Evolutionary conservation across 1,140 invertebrate species (phyloP).

Genomic region (Drosophila santomea): DNA sequence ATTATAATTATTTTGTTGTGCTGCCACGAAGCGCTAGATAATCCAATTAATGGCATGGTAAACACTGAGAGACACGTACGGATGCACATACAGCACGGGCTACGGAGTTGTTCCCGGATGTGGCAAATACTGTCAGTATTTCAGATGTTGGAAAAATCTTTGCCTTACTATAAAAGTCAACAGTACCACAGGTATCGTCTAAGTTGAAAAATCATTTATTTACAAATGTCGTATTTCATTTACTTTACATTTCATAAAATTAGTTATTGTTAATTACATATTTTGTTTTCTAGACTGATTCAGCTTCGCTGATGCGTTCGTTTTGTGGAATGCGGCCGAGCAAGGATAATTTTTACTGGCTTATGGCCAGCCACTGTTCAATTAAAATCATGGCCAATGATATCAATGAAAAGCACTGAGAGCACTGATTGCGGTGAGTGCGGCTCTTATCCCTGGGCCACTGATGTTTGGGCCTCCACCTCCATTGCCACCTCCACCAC

Average conservation of each 20-base stretch:
- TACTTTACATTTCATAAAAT: too few relatives aligned
- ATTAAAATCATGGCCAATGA: constrained; percentile 77
- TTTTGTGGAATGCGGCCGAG: constrained; percentile 14
- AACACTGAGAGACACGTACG: constrained; percentile 37
- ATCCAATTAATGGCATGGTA: constrained; percentile 71
- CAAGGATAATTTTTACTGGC: constrained; percentile 56
- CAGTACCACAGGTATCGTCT: too few relatives aligned
- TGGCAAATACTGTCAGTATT: background rate
- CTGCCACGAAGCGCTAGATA: constrained; percentile 58
- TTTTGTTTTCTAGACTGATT: too few relatives aligned
- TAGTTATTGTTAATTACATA: too few relatives aligned
- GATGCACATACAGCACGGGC: constrained; percentile 2
- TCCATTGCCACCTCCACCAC: too few relatives aligned
- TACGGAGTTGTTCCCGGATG: constrained; percentile 16
- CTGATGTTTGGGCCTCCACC: background rate
- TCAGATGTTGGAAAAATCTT: too few relatives aligned
- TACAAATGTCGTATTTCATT: too few relatives aligned
- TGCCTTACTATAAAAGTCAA: too few relatives aligned
- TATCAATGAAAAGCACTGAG: constrained; percentile 73
- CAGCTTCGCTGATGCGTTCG: background rate
- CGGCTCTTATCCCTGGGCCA: constrained; percentile 35
- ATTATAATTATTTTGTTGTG: constrained; percentile 64
- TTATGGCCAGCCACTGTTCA: constrained; percentile 73
- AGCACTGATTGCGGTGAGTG: constrained; percentile 67
- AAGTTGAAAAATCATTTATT: too few relatives aligned